A percentile compares a stretch with the other conserved stretches of the same genome.
Evolutionary conservation across 1,140 invertebrate genomes (phyloP).

Genomic region (Drosophila cardini): DNA sequence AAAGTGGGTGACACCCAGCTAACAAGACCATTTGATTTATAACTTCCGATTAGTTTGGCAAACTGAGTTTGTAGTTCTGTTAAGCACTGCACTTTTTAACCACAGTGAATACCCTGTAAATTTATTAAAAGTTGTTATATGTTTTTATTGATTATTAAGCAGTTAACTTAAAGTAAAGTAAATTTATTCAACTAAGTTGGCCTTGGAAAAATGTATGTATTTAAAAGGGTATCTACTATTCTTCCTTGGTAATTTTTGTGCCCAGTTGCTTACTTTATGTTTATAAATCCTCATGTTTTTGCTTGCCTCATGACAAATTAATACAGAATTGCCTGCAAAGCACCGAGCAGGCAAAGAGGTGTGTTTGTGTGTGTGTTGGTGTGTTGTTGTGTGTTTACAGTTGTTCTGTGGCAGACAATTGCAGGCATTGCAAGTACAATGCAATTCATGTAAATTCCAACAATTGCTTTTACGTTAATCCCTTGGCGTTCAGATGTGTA

Average conservation of each 20-base stretch:
- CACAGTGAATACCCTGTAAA: background rate
- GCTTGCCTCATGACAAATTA: constrained; percentile 26
- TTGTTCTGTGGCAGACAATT: background rate
- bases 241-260: background rate
- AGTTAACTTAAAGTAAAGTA: too few species aligned
- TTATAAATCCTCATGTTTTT: constrained; percentile 23
- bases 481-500: constrained; percentile 16
- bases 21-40: constrained; percentile 72
- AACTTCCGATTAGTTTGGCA: constrained; percentile 35
- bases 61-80: constrained; percentile 4
- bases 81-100: background rate
- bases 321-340: constrained; percentile 6
- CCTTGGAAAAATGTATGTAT: too few species aligned
- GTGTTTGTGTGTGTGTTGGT: background rate
- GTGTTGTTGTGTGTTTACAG: constrained; percentile 5
- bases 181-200: too few species aligned
- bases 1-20: constrained; percentile 35
- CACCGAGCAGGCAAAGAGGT: background rate
- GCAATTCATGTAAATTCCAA: constrained; percentile 28
- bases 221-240: constrained; percentile 5
- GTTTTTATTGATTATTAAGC: background rate
- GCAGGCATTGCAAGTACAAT: constrained; percentile 3
- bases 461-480: constrained; percentile 39
- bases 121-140: background rate
- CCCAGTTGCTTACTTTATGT: constrained; percentile 9